A percentile compares a stretch with the other conserved stretches of the same genome.
Conservation (phyloP, 1,140 invertebrate genomes). For the Dreissena polymorpha region DNA sequence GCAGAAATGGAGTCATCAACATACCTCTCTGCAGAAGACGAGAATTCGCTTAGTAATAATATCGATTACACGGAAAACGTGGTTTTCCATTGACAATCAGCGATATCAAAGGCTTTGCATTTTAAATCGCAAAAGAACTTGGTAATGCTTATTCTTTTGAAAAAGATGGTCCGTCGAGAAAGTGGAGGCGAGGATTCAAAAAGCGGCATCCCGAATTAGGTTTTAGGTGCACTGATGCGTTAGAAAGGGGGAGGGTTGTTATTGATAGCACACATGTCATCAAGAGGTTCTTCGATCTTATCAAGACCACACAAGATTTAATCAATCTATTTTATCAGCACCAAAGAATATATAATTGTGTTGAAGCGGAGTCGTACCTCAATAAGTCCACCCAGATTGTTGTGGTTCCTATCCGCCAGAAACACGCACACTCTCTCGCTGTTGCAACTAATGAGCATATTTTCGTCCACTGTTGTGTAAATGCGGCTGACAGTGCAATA, state of each 20-base stretch:
- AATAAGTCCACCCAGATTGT: neutral
- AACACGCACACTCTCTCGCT: too few species aligned
- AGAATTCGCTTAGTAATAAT: too few species aligned
- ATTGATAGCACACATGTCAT: neutral
- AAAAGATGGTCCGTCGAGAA: too few species aligned
- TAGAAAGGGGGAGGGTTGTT: neutral
- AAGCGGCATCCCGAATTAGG: too few species aligned
- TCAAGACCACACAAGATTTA: neutral
- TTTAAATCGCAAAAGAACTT: too few species aligned
- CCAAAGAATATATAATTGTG: neutral
- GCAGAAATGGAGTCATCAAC: too few species aligned
- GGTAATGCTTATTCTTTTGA: too few species aligned
- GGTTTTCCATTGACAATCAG: too few species aligned
- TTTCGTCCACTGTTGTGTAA: conserved; percentile 29
- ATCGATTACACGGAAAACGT: too few species aligned
- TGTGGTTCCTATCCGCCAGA: neutral
- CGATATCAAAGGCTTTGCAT: too few species aligned
- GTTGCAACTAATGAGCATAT: conserved; percentile 17
- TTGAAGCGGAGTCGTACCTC: neutral
- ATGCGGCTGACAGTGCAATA: neutral
- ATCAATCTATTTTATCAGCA: neutral
- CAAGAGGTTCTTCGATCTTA: neutral
- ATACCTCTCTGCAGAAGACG: too few species aligned
- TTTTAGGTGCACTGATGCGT: neutral
- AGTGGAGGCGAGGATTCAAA: too few species aligned